Evolutionary conservation across 2,113 vertebrate genomes (phyloP), one percentile per base, ranked within the genome.

Genomic region (Podarcis cretensis): DNA sequence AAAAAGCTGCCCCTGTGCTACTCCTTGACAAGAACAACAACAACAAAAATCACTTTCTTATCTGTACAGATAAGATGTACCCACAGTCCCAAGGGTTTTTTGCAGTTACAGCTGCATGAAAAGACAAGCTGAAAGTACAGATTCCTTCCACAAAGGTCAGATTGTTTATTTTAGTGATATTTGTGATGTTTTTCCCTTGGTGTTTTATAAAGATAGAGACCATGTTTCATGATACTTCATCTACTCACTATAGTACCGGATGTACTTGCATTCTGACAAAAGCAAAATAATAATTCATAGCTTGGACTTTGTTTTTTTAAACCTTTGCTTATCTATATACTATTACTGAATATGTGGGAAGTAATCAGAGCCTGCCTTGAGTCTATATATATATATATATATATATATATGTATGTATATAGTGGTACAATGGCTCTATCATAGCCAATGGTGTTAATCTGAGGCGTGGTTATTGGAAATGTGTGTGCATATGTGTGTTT

Each of bases 1-100:
- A 0, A 40, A 79, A 82, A 48, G 65, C 0, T 0, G 0, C 21
- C n/a, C 4, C 5, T n/a, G 2, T 32, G 21, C 65, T 27, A 14
- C 35, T 89, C 68, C 75, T 54, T 35, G 12, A 2, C 37, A 83
- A 89, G 82, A 87, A 3, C 10, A 66, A 65, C 78, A 43, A 16
- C 37, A 79, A 5, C 6, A 69, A 54, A 54, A 54, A 54, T 54
- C 48, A 54, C 48, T 54, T 54, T 54, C 9, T 54, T 54, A 71
- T 81, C 18, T 84, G 7, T n/a, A 14, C 20, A 35, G 16, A 81
- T 75, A 83, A 83, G 80, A 54, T 54, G 2, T 4, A 10, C 2
- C 20, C 37, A 68, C 4, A 2, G 37, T 30, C 69, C 65, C 8
- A 48, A 48, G 37, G 82, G 6, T 12, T 6, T 86, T 59, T 68